phyloP scores from a whole-genome alignment of 2,113 vertebrate species.

The Irena cyanogastra region DNA sequence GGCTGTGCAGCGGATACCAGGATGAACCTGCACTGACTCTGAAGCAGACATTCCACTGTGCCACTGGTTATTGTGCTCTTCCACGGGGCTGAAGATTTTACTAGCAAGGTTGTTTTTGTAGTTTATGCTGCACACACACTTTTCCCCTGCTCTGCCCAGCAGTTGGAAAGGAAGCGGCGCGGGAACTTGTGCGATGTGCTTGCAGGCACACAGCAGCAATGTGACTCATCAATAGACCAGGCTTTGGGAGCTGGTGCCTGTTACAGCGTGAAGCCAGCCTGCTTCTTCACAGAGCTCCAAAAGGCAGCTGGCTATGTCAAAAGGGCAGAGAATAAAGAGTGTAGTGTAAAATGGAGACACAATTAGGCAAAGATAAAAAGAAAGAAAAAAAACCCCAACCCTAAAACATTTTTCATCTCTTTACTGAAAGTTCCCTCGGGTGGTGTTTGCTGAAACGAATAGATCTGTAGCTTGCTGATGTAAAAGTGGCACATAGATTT shows the following conservation, averaged over 20 bases:
- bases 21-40: constrained; percentile 42
- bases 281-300: constrained; percentile 64
- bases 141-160: not conserved
- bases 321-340: constrained; percentile 78
- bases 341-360: constrained; percentile 71
- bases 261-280: constrained; percentile 75
- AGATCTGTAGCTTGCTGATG: constrained; percentile 8
- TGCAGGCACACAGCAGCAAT: constrained; percentile 53
- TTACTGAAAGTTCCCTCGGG: constrained; percentile 7
- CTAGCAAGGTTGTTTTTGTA: not conserved
- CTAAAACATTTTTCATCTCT: constrained; percentile 41
- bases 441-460: constrained; percentile 18
- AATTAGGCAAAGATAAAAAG: constrained; percentile 62
- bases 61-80: not conserved
- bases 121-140: not conserved
- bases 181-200: not conserved
- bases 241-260: constrained; percentile 76
- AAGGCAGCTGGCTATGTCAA: constrained; percentile 77
- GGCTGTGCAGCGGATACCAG: constrained; percentile 36
- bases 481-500: not conserved
- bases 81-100: not conserved
- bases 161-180: not conserved
- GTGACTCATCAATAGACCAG: constrained; percentile 66
- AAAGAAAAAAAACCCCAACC: not conserved
- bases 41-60: constrained; percentile 54